Base-by-base conservation (phyloP, 2,113 vertebrate genomes). In the Neofelis nebulosa region DNA sequence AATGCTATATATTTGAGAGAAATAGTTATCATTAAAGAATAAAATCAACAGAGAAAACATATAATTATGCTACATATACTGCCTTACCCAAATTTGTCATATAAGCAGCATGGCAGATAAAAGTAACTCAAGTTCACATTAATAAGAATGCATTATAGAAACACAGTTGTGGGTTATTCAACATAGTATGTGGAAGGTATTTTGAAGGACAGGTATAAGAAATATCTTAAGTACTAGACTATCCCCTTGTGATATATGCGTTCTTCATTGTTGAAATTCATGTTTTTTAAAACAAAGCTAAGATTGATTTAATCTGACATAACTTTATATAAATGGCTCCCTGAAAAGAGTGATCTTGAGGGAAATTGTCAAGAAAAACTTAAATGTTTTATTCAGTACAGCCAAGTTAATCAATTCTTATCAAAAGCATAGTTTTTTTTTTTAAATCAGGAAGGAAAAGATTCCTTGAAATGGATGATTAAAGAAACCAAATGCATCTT, bases 231-330 rank as follows among this genome's bases (percentile, higher is more conserved):
- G 18, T 57, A 90, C 27, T 91, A 92, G 89, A 97, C 71, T 3
- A 9, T 89, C 71, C 78, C 5, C 50, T 86, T 65, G 21, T 96
- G 15, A 93, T 97, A 89, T 76, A 85, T 97, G 52, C 83, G 57
- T 92, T 98, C 84, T 14, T 4, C 92, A 50, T 95, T 97, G 11
- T 83, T 74, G 85, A 96, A 98, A 96, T 97, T 98, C 57, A 45
- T 96, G 48, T 82, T 38, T 92, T 82, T 95, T 87, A 18, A 96
- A 93, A 52, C 69, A 87, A 97, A 98, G 27, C 91, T 69, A 96
- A 96, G 95, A 83, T 85, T 97, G n/a, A 97, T 97, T 98, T 97
- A 93, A 95, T 96, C 6, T 98, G 97, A 96, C 31, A 97, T 41
- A 97, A 96, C 29, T 96, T 92, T 71, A 96, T 71, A 21, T 90